phyloP scores from a whole-genome alignment of 2,888 invertebrate genomes.

The Brachypterus glaber region DNA sequence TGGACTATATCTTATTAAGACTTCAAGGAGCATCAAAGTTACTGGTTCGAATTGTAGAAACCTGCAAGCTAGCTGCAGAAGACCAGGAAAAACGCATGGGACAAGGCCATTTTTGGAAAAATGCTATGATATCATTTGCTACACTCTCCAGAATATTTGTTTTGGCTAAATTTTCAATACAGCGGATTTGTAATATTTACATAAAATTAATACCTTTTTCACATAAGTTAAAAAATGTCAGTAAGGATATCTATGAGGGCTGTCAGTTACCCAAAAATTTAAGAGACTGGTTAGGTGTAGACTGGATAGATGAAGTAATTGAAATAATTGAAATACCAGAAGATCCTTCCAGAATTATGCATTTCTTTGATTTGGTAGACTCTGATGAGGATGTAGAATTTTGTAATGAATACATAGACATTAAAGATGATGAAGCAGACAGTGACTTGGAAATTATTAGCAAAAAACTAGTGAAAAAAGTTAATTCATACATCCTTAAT shows the following conservation, averaged over 20 bases:
- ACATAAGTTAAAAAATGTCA: constrained; percentile 28
- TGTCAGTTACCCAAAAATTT: constrained; percentile 38
- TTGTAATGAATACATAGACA: constrained; percentile 28
- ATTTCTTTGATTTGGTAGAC: constrained; percentile 25
- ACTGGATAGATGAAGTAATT: constrained; percentile 32
- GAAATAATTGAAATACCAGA: constrained; percentile 22
- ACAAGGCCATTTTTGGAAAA: constrained; percentile 42
- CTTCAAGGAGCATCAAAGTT: constrained; percentile 43
- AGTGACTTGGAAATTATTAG: too few relatives aligned
- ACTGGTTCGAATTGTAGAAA: constrained; percentile 37
- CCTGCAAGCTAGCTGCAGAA: constrained; percentile 33
- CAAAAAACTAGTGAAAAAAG: too few relatives aligned
- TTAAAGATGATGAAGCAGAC: constrained; percentile 19
- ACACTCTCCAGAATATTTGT: constrained; percentile 42
- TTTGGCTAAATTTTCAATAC: constrained; percentile 34
- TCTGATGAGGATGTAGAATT: constrained; percentile 26
- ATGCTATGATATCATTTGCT: constrained; percentile 37
- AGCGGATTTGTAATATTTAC: constrained; percentile 39
- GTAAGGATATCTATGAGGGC: constrained; percentile 37
- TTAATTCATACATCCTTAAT: too few relatives aligned
- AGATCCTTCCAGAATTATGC: constrained; percentile 16
- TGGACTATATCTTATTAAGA: constrained; percentile 41
- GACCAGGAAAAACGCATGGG: constrained; percentile 36
- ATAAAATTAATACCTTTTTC: constrained; percentile 33
- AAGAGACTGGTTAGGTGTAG: constrained; percentile 36